Base-by-base conservation (phyloP, 2,797 vertebrate species). In the Chromis chromis region DNA sequence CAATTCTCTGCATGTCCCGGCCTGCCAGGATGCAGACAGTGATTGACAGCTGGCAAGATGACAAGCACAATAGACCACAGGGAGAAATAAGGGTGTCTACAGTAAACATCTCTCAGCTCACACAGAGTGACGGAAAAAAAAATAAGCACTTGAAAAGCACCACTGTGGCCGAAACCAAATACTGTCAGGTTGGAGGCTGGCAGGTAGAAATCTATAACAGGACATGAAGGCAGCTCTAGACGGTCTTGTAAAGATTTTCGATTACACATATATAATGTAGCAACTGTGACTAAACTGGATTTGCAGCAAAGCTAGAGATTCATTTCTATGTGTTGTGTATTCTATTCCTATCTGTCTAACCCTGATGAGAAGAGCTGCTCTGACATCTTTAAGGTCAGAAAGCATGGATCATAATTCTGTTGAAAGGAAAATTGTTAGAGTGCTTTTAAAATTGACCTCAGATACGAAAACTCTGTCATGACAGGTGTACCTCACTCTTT, bases 31-130 rank as follows among this genome's bases (percentile, higher is more conserved):
- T 66, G 73, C 3, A 76, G 78, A 78, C 61, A 31, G 62, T 92
- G 90, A 94, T 73, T 93, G 92, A 91, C 92, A 92, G 89, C 68
- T 77, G 69, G 78, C 5, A 31, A 84, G 81, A 89, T 81, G 89
- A 91, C 83, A 86, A 86, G 55, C 83, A 78, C 78, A 72, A 48
- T 64, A 77, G 66, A 81, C 65, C 76, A 49, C 33, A 57, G 79
- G 86, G 61, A 72, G 65, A 85, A 59, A 82, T 78, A 70, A 49
- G 70, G 53, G 40, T 31, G 78, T 81, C 69, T 40, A 65, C 69
- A 74, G 70, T 58, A 85, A 89, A 90, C 79, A 85, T 27, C 65
- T 33, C 61, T 66, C 40, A n/a, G 14, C 58, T 78, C 83, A 69
- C 64, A 83, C 56, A 68, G 52, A 65, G 70, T 1, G 16, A 31